Conservation (phyloP, 2,888 invertebrate species). For the Aphodius granarius region DNA sequence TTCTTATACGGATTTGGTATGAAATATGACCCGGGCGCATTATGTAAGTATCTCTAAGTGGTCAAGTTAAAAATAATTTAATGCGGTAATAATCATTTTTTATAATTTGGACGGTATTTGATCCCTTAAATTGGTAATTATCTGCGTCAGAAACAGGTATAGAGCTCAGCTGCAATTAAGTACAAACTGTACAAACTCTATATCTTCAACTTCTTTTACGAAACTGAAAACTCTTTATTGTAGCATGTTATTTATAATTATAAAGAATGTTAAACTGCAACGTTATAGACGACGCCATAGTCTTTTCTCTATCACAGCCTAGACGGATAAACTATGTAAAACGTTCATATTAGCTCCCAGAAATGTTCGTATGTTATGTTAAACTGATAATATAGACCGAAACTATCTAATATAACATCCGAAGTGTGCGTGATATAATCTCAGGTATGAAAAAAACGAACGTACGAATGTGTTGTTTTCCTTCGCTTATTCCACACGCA, state of each 20-base stretch:
- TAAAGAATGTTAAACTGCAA: too few relatives aligned
- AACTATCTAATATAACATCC: background rate
- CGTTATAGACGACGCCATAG: too few relatives aligned
- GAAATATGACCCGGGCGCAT: background rate
- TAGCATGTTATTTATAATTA: too few relatives aligned
- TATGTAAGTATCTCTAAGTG: background rate
- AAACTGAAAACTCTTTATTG: background rate
- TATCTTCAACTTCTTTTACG: background rate
- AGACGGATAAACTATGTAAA: background rate
- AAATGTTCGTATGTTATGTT: background rate
- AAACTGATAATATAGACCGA: background rate
- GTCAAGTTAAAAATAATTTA: constrained; percentile 1
- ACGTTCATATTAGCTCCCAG: background rate
- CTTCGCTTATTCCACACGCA: background rate
- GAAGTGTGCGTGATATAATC: background rate
- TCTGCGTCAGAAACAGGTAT: too few relatives aligned
- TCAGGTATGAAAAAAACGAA: background rate
- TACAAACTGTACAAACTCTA: too few relatives aligned
- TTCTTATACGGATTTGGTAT: background rate
- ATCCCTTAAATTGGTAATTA: background rate
- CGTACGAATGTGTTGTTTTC: background rate
- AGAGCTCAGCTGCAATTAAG: too few relatives aligned
- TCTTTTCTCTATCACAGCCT: too few relatives aligned
- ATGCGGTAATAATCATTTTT: background rate
- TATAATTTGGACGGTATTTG: background rate